phyloP scores from a whole-genome alignment of 1,140 invertebrate genomes.

The Zaprionus tsacasi region DNA sequence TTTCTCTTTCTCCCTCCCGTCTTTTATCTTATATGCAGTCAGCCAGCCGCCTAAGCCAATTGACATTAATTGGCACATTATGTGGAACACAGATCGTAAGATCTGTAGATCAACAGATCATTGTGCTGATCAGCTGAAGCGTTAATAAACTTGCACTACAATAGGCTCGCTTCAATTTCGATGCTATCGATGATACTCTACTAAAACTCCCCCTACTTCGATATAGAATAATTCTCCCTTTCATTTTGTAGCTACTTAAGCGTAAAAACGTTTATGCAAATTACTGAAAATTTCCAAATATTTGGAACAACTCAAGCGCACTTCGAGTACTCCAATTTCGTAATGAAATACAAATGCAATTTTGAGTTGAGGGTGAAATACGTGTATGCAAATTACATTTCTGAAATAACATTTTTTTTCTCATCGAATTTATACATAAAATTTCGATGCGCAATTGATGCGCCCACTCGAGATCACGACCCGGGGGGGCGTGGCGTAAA shows the following conservation, averaged over 20 bases:
- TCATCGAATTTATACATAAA: conserved; percentile 63
- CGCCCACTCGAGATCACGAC: conserved; percentile 62
- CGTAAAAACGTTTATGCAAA: conserved; percentile 74
- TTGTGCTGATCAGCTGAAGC: not conserved
- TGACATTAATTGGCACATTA: conserved; percentile 74
- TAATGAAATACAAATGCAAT: conserved; percentile 54
- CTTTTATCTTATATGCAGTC: not conserved
- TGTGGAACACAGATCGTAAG: conserved; percentile 25
- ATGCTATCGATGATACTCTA: too few relatives aligned
- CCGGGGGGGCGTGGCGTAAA: conserved; percentile 53
- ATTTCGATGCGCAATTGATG: conserved; percentile 80
- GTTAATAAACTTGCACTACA: not conserved
- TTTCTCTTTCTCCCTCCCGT: not conserved
- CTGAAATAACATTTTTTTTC: conserved; percentile 29
- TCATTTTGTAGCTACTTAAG: conserved; percentile 54
- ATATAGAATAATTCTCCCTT: not conserved
- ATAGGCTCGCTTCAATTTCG: too few relatives aligned
- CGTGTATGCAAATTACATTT: conserved; percentile 41
- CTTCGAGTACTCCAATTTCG: conserved; percentile 71
- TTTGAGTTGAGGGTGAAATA: conserved; percentile 43
- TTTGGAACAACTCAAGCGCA: conserved; percentile 42
- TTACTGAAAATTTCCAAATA: conserved; percentile 45
- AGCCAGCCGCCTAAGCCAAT: conserved; percentile 33
- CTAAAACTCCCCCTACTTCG: not conserved
- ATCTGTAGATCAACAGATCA: conserved; percentile 23